These are phyloP conservation scores for Calliphora vomitoria DNA, from an alignment of 2,888 invertebrate genomes.

Conservation along the genomic window DNA sequence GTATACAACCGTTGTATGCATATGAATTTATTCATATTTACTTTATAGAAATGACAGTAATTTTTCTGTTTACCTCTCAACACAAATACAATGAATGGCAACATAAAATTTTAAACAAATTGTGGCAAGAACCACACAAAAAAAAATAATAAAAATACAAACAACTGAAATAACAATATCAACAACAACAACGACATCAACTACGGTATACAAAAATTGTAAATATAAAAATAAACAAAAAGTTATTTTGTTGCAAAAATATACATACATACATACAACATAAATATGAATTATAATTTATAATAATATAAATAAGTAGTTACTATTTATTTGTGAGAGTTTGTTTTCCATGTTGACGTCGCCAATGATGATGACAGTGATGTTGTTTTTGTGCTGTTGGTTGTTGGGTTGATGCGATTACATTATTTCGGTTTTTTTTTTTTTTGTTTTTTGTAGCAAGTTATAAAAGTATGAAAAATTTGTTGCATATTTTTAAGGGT, in stretches of 20 bases:
- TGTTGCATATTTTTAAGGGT: constrained; percentile 71
- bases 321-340: constrained; percentile 22
- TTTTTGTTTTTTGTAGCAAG: background rate
- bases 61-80: constrained; percentile 57
- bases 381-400: constrained; percentile 10
- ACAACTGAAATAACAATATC: constrained; percentile 15
- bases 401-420: constrained; percentile 66
- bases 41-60: constrained; percentile 47
- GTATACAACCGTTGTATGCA: constrained; percentile 1
- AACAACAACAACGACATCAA: constrained; percentile 24
- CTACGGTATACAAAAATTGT: constrained; percentile 6
- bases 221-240: constrained; percentile 56
- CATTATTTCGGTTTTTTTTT: constrained; percentile 43
- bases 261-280: background rate
- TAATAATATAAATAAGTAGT: constrained; percentile 65
- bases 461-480: constrained; percentile 67
- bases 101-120: constrained; percentile 31
- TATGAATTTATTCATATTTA: constrained; percentile 64
- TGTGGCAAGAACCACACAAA: background rate
- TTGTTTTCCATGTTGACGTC: constrained; percentile 25
- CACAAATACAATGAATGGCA: constrained; percentile 28
- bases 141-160: background rate
- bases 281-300: constrained; percentile 71
- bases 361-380: constrained; percentile 47
- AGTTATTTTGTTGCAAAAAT: constrained; percentile 66